Evolutionary conservation across 2,888 invertebrate genomes (phyloP), one percentile per base, ranked within the genome.

Genomic region (Cylindroiulus punctatus): DNA sequence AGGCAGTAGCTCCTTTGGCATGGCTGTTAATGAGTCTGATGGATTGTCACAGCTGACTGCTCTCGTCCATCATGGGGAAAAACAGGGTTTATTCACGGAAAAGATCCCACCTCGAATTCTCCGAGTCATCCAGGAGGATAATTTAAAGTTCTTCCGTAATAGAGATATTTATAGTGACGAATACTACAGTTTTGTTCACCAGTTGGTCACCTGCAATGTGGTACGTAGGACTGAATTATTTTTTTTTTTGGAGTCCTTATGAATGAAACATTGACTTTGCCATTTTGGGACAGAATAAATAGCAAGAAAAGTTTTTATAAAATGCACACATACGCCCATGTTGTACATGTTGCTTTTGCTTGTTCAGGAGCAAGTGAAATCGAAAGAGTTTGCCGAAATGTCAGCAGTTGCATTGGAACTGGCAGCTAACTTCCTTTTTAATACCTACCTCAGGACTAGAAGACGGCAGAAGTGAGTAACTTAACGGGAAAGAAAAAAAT

Each of bases 1-100:
- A 19, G 40, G 81, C 36, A 26, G n/a, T 40, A 84, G 84, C 84
- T 19, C 84, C 14, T 32, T 52, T 42, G n/a, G 32, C 30, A 40
- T 81, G 8, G 44, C 42, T 7, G 14, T 17, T 84, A 52, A 30
- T 36, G 87, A 87, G 81, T 87, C 88, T 12, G 91, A 92, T 88
- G 92, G 92, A 88, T 89, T 92, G 57, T 90, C 91, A 87, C 91
- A 92, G 88, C 89, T 92, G 87, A 91, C 91, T 5, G 92, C 92
- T 87, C 89, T 92, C 32, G 91, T 92, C 12, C 91, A 92, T 88
- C 91, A 91, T 88, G 92, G 91, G n/a, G 92, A 92, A 88, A 89
- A 90, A 88, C 89, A 89, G 86, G 91, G 91, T 19, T 89, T 92
- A 19, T 92, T 92, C 88, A 89, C 90, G 82, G 91, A 90, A 85